Base-by-base conservation (phyloP, 2,113 vertebrate species). In the Xenotilapia flavipinnis region DNA sequence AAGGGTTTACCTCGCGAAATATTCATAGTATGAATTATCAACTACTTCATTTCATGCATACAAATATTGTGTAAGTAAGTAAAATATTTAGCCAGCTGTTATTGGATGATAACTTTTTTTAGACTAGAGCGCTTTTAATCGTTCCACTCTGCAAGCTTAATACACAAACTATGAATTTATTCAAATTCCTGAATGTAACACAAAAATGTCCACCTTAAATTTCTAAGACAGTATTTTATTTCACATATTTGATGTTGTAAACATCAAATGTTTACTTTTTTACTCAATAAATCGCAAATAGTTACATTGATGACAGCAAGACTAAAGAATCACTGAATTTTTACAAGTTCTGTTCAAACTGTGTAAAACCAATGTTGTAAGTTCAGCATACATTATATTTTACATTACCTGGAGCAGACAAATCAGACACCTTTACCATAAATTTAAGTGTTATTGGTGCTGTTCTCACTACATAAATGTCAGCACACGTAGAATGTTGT, bases 341-440 rank as follows among this genome's bases (percentile, higher is more conserved):
- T 62, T 62, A 36, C 17, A 62, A 62, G 60, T n/a, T 65, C 6
- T 36, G 31, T 36, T 62, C 58, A 62, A 36, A 65, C 60, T 65
- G 58, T 62, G 60, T 11, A 65, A 65, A n/a, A 65, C 6, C 1
- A 65, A 11, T 12, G 9, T 36, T 65, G 31, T n/a, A n/a, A 65
- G 58, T 36, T 62, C 1, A 36, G 1, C 17, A 36, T 36, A 36
- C 9, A 36, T 62, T 62, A 62, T 62, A 62, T 62, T 62, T 62
- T 36, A 62, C 31, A 62, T 36, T 62, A 62, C 17, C 17, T 5
- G 58, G 17, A n/a, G 31, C 17, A 36, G 31, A n/a, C 58, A 62
- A 1, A 36, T 62, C 58, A 62, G 58, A 62, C 31, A 36, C 31
- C 3, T 62, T 33, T 19, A 19, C 58, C 28, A 33, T 33, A 33